These are phyloP conservation scores for Eupeodes corollae DNA, from an alignment of 1,140 invertebrate genomes.

Conservation along the genomic window DNA sequence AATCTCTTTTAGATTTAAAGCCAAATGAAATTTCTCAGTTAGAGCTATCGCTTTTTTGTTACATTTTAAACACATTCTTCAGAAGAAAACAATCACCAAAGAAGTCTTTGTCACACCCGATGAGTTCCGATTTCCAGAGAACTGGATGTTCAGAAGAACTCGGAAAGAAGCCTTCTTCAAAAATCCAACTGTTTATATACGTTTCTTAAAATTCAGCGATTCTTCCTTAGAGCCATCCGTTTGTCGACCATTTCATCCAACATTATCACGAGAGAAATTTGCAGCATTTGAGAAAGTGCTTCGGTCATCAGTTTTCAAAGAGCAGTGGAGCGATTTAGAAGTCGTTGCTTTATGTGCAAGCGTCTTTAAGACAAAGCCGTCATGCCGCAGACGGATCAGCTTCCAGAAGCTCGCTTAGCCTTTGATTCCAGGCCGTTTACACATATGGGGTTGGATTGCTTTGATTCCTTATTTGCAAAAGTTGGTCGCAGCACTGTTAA, in stretches of 20 bases:
- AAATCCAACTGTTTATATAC: not conserved
- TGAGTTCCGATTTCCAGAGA: too few species aligned
- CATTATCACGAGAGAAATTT: not conserved
- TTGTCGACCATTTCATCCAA: not conserved
- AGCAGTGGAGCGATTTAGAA: not conserved
- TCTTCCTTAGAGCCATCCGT: not conserved
- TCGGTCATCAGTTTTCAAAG: constrained; percentile 8
- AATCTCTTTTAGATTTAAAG: not conserved
- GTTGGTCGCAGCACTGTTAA: constrained; percentile 14
- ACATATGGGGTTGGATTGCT: constrained; percentile 6
- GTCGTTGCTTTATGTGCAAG: constrained; percentile 7
- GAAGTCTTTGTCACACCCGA: not conserved
- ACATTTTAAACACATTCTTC: not conserved
- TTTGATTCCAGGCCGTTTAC: constrained; percentile 12
- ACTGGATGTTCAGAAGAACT: too few species aligned
- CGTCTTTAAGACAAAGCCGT: not conserved
- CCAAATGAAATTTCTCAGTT: not conserved
- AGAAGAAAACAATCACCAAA: not conserved
- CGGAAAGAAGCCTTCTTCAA: too few species aligned
- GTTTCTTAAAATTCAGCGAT: not conserved
- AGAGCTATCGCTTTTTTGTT: not conserved
- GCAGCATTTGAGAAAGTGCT: constrained; percentile 4
- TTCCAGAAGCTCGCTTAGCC: constrained; percentile 12
- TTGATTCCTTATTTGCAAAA: constrained; percentile 20
- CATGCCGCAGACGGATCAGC: constrained; percentile 8